These are phyloP conservation scores for Xiphophorus hellerii DNA, from an alignment of 2,113 vertebrate genomes.

Conservation along the genomic window DNA sequence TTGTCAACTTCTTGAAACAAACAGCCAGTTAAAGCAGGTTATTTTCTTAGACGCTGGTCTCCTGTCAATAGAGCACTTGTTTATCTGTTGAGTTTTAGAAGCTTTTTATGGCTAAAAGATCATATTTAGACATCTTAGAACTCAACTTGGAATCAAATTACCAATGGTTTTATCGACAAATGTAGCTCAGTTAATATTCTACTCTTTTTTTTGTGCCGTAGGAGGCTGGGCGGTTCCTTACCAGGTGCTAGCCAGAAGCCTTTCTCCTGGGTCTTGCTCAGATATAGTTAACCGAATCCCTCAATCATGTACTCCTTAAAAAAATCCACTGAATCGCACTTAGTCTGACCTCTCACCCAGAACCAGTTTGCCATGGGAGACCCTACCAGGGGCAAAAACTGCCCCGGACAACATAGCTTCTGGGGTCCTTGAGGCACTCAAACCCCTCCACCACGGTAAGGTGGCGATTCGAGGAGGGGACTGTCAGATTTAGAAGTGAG, in stretches of 20 bases:
- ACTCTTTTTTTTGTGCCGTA: not conserved
- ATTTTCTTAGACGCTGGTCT: not conserved
- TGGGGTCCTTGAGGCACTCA: not conserved
- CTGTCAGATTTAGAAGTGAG: not conserved
- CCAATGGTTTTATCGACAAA: no score
- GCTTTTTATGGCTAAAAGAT: no score
- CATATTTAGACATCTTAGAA: no score
- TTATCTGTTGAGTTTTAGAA: not conserved
- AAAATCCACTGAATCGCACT: not conserved
- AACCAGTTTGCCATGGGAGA: conserved; percentile 1
- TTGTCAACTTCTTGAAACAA: not conserved
- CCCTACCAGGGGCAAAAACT: not conserved
- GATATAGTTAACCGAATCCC: not conserved
- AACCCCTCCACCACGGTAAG: conserved; percentile 1
- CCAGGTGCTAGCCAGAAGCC: no score
- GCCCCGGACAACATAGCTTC: not conserved
- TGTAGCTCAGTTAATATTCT: no score
- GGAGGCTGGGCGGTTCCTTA: not conserved
- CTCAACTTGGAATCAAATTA: no score
- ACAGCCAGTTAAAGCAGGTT: not conserved
- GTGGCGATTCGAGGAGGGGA: not conserved
- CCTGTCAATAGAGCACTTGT: not conserved
- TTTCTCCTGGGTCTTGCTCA: no score
- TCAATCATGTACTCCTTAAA: not conserved
- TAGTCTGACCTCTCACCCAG: not conserved